Conservation (phyloP, 2,888 invertebrate species). For the Cryptocephalus moraei region DNA sequence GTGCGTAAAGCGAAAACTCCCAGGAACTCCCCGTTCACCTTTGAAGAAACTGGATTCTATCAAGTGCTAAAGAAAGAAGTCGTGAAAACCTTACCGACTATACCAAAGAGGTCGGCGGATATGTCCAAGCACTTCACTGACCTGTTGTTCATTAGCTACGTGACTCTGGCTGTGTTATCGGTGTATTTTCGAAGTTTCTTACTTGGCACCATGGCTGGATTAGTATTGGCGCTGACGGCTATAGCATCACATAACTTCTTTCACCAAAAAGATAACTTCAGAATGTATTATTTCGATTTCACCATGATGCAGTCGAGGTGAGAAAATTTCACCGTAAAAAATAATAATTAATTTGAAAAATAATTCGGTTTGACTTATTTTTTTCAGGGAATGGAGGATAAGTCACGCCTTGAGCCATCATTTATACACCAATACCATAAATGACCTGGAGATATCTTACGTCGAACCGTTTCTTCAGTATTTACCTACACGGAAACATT, state of each 20-base stretch:
- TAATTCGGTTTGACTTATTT: neutral
- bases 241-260: constrained; percentile 67
- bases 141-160: constrained; percentile 29
- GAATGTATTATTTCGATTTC: constrained; percentile 69
- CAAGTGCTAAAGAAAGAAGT: constrained; percentile 52
- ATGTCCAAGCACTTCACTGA: constrained; percentile 35
- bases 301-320: constrained; percentile 54
- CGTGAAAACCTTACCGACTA: constrained; percentile 43
- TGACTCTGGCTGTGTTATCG: constrained; percentile 32
- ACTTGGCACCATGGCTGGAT: constrained; percentile 43
- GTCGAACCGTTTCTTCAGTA: constrained; percentile 55
- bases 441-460: constrained; percentile 60
- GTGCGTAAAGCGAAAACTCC: constrained; percentile 49
- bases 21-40: constrained; percentile 61
- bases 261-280: constrained; percentile 63
- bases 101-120: constrained; percentile 35
- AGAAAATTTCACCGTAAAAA: constrained; percentile 10
- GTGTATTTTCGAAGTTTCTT: constrained; percentile 32
- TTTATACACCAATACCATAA: constrained; percentile 64
- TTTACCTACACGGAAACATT: constrained; percentile 48
- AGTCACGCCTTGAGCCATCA: constrained; percentile 71
- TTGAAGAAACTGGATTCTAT: constrained; percentile 64
- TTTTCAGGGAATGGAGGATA: constrained; percentile 58
- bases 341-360: neutral
- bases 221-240: constrained; percentile 39